Conservation (phyloP, 2,797 vertebrate species). For the Leuciscus waleckii region DNA sequence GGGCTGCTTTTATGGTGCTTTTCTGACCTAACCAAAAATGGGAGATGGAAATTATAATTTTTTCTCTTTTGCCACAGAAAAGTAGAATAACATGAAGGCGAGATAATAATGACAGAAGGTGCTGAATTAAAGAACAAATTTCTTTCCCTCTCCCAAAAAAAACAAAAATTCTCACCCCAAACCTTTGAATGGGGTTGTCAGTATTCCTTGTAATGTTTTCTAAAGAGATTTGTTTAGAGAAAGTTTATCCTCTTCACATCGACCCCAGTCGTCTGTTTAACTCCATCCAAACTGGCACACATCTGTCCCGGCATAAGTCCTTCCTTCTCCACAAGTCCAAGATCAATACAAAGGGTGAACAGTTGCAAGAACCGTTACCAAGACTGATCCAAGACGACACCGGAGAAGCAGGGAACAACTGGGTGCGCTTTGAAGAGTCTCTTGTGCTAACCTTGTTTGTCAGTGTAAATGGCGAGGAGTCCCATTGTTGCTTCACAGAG, state of each 20-base stretch:
- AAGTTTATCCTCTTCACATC: background rate
- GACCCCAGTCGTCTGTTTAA: background rate
- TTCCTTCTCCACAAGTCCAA: constrained; percentile 32
- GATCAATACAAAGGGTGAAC: constrained; percentile 49
- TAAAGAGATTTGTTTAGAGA: background rate
- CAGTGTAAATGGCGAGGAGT: constrained; percentile 59
- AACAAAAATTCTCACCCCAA: background rate
- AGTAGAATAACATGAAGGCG: background rate
- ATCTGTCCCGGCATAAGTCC: constrained; percentile 37
- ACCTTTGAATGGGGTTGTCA: background rate
- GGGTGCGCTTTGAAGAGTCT: constrained; percentile 48
- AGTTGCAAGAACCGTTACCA: constrained; percentile 57
- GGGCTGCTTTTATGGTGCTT: background rate
- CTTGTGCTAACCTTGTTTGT: constrained; percentile 61
- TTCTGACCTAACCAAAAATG: background rate
- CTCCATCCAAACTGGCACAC: constrained; percentile 13
- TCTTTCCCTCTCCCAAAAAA: background rate
- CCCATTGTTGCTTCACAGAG: constrained; percentile 51
- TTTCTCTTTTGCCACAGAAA: background rate
- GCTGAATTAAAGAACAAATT: background rate
- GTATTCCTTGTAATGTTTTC: background rate
- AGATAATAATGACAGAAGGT: background rate
- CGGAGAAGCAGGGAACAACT: constrained; percentile 39
- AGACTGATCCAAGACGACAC: constrained; percentile 58
- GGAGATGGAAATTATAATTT: background rate